These are phyloP conservation scores for Aphaenogaster floridana DNA, from an alignment of 1,140 invertebrate genomes.

Conservation along the genomic window DNA sequence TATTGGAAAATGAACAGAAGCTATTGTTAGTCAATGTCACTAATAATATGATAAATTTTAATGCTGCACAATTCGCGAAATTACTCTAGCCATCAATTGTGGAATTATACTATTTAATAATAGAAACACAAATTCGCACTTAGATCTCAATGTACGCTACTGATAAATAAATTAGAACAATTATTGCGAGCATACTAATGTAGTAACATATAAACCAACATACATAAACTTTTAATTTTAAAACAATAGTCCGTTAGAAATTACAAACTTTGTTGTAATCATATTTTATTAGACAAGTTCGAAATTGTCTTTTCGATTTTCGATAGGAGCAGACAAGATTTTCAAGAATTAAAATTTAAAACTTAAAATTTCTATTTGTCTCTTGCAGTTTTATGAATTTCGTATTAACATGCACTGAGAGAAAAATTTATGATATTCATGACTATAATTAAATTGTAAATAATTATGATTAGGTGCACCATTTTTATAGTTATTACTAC, in stretches of 20 bases:
- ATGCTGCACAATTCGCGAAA: background rate
- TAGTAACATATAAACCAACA: background rate
- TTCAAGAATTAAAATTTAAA: background rate
- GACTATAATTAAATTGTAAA: no score
- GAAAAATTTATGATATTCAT: no score
- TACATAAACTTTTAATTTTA: background rate
- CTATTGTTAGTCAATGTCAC: constrained; percentile 9
- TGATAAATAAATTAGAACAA: background rate
- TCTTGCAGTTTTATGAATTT: background rate
- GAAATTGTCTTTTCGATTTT: background rate
- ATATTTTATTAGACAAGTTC: background rate
- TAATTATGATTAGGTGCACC: no score
- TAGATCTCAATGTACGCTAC: background rate
- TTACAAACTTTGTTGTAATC: background rate
- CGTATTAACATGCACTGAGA: background rate
- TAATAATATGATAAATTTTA: background rate
- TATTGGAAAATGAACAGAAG: constrained; percentile 3
- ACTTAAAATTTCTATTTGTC: background rate
- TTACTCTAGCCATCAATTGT: constrained; percentile 3
- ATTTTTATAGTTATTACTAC: no score
- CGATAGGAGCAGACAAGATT: background rate
- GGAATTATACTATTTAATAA: background rate
- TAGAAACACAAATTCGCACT: background rate
- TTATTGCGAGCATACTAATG: background rate
- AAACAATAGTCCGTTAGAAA: background rate